phyloP scores from a whole-genome alignment of 30 jellyfish, hydroid and myxozoan genomes.

The Hydra vulgaris region DNA sequence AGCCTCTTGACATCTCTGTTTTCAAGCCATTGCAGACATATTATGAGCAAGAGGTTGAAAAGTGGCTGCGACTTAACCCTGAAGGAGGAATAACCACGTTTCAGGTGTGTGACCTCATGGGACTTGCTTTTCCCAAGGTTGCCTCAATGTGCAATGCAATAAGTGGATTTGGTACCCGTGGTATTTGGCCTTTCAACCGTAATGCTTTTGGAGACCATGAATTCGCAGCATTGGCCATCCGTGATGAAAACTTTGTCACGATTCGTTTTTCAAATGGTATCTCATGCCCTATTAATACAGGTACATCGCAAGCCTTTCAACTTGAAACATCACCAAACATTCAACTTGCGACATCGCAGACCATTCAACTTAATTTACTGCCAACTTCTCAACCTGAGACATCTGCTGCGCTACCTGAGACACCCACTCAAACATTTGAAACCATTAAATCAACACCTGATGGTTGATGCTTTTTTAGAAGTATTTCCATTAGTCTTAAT shows the following conservation, averaged over 20 bases:
- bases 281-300: background rate
- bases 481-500: background rate
- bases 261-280: background rate
- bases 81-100: background rate
- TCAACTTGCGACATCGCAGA: background rate
- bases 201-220: background rate
- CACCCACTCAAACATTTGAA: no score
- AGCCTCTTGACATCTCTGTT: background rate
- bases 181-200: background rate
- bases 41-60: background rate
- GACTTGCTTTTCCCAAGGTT: background rate
- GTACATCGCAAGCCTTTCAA: background rate
- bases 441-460: background rate
- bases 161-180: background rate
- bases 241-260: background rate
- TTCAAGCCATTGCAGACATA: background rate
- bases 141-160: background rate
- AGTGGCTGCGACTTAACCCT: background rate
- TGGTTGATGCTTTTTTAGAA: background rate
- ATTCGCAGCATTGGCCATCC: background rate
- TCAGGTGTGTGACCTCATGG: background rate
- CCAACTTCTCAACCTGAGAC: no score
- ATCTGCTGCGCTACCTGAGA: no score
- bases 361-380: background rate
- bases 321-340: background rate